Percentiles rank a stretch among this genome's conserved stretches.
Conservation (phyloP, 2,797 vertebrate genomes). For the Parambassis ranga region DNA sequence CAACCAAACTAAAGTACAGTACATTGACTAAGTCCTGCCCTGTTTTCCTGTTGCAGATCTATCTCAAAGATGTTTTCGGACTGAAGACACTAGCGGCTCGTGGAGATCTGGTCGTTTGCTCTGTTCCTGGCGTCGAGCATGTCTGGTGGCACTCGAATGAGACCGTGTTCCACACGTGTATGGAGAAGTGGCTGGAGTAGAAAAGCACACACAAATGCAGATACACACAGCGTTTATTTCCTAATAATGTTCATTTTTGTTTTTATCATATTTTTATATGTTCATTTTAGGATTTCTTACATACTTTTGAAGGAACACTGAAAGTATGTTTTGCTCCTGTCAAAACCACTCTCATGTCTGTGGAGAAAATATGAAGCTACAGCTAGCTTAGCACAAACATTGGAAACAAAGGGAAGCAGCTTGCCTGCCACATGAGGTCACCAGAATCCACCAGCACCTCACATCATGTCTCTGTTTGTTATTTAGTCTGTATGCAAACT, state of each 20-base stretch:
- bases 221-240: too few relatives aligned
- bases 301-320: too few relatives aligned
- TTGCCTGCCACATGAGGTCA: neutral
- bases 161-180: slow-evolving; percentile 85
- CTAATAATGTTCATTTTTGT: too few relatives aligned
- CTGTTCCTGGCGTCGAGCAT: slow-evolving; percentile 82
- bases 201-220: neutral
- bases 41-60: slow-evolving; percentile 75
- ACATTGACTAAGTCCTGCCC: neutral
- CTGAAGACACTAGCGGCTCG: slow-evolving; percentile 86
- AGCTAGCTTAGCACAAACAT: neutral
- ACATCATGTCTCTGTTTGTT: neutral
- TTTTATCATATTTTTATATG: neutral
- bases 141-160: slow-evolving; percentile 89
- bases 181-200: slow-evolving; percentile 89
- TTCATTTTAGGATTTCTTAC: too few relatives aligned
- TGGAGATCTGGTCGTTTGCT: slow-evolving; percentile 83
- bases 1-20: neutral
- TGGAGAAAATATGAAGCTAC: neutral
- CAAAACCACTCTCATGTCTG: neutral
- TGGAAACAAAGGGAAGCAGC: neutral
- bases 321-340: too few relatives aligned
- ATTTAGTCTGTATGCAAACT: neutral
- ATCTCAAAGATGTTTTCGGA: slow-evolving; percentile 85
- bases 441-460: neutral